These are phyloP conservation scores for Rousettus leschenaultii DNA, from an alignment of 2,113 vertebrate species.

Conservation along the genomic window DNA sequence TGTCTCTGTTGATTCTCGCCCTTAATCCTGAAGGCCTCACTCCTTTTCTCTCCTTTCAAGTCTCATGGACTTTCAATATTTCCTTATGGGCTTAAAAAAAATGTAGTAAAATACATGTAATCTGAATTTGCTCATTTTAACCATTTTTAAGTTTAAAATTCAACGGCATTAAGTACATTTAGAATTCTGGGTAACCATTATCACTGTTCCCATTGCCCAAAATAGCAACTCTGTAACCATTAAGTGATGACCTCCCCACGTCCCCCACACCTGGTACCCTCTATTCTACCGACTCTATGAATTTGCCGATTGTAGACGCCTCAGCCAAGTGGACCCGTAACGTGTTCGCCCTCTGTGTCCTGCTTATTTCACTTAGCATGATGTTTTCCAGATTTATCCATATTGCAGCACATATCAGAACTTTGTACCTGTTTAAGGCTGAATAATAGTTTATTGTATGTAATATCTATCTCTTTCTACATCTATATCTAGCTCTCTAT, in stretches of 20 bases:
- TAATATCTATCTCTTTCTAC: background rate
- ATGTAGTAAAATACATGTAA: background rate
- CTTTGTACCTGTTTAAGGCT: background rate
- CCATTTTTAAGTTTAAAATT: background rate
- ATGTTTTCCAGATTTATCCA: background rate
- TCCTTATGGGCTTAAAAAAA: background rate
- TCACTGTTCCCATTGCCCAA: background rate
- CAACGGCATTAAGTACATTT: background rate
- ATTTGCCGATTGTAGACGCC: background rate
- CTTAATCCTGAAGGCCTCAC: background rate
- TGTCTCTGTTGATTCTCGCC: background rate
- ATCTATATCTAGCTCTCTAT: background rate
- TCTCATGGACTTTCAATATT: background rate
- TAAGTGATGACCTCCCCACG: background rate
- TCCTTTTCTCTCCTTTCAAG: background rate
- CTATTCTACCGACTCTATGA: background rate
- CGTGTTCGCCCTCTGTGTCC: background rate
- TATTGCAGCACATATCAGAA: background rate
- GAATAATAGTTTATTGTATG: background rate
- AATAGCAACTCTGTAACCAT: background rate
- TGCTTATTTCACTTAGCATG: background rate
- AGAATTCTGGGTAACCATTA: background rate
- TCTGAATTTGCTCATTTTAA: background rate
- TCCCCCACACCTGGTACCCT: background rate
- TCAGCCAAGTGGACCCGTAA: background rate